Conservation (phyloP, 92 coral and sea anemone species). For the Epizoanthus fatuus region DNA sequence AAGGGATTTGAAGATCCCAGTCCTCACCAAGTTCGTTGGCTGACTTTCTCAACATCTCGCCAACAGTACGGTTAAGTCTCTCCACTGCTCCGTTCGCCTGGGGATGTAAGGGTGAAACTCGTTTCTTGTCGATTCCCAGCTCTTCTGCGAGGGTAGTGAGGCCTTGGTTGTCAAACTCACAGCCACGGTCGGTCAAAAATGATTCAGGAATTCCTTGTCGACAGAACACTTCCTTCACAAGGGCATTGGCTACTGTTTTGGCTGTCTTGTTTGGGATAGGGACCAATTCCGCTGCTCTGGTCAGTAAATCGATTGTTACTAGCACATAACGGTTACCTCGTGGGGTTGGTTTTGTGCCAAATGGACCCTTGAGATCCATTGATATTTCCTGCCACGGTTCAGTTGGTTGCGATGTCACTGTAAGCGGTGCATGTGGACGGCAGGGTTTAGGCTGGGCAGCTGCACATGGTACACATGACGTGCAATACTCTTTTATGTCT, state of each 20-base stretch:
- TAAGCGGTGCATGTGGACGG: constrained; percentile 41
- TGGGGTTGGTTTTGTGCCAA: constrained; percentile 55
- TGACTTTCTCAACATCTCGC: constrained; percentile 49
- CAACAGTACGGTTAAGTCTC: constrained; percentile 54
- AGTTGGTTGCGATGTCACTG: constrained; percentile 54
- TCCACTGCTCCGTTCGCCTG: constrained; percentile 69
- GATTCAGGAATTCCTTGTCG: constrained; percentile 63
- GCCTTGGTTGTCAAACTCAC: constrained; percentile 54
- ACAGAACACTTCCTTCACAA: constrained; percentile 55
- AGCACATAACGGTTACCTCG: constrained; percentile 55
- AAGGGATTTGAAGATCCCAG: constrained; percentile 62
- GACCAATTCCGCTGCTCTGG: constrained; percentile 62
- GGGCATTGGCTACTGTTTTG: constrained; percentile 60
- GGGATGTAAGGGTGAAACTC: constrained; percentile 50
- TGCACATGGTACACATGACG: constrained; percentile 61
- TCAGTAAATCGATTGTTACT: constrained; percentile 56
- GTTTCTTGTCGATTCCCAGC: constrained; percentile 65
- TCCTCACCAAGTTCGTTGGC: constrained; percentile 39
- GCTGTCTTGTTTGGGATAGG: constrained; percentile 65
- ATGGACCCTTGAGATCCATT: constrained; percentile 63
- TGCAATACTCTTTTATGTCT: constrained; percentile 42
- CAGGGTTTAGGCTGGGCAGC: constrained; percentile 33
- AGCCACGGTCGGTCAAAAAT: constrained; percentile 45
- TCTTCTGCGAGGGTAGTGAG: constrained; percentile 45
- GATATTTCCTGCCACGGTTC: constrained; percentile 71